Base-by-base conservation (phyloP, 2,797 vertebrate species). In the Hozukius guyotensis region DNA sequence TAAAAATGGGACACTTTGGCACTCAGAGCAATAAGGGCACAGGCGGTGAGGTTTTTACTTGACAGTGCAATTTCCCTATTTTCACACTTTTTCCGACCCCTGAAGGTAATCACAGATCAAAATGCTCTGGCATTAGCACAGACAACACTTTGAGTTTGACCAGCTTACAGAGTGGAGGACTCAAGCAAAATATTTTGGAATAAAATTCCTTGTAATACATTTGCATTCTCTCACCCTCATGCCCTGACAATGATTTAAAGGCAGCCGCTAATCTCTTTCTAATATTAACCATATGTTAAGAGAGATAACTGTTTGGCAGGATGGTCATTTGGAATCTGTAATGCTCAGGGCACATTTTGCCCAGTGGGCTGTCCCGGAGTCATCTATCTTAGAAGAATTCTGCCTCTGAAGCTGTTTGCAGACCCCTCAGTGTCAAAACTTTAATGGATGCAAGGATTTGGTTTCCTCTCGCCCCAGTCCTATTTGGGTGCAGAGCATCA, bases 211-310 rank as follows among this genome's bases (percentile, higher is more conserved):
- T 72, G 59, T 46, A 12, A 57, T 34, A 52, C 25, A 80, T 82
- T 80, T 77, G 67, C 75, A 81, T 87, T 83, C 65, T 72, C 34
- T 69, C 42, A 71, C 56, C 59, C 74, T n/a, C 32, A 18, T 38
- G 64, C 38, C 56, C 67, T 57, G 64, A 77, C 82, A 82, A 34
- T 64, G 31, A 87, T 77, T 87, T 83, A 74, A 85, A 68, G 67
- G 67, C 82, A 24, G 72, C 72, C 67, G 3, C 71, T 90, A 63
- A 90, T 88, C 83, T 88, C 75, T 66, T 60, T 64, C 77, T 81
- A 73, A 88, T 83, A 83, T 88, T 76, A 75, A 74, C 75, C 88
- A 74, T 83, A 65, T 91, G 92, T 81, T 87, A 72, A 32, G 49
- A 70, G 69, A 82, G 90, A 91, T 91, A 89, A 85, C 49, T 80